A percentile compares a stretch with the other conserved stretches of the same genome.
Evolutionary conservation across 2,113 vertebrate genomes (phyloP).

Genomic region (Beaufortia kweichowensis): DNA sequence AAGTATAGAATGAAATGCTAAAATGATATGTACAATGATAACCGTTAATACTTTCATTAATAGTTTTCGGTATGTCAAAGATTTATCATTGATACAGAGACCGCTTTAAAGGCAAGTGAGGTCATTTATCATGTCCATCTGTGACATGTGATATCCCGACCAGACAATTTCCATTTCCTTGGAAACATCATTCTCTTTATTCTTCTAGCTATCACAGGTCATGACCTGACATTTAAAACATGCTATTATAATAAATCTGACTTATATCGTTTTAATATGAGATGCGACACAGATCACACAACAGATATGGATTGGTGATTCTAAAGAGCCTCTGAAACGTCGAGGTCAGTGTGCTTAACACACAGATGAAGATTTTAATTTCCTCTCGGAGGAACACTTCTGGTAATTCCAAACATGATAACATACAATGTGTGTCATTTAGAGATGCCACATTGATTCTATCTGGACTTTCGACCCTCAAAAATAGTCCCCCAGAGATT

Average conservation of each 20-base stretch:
- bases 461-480: not conserved
- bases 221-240: slow-evolving; percentile 1
- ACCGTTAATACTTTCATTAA: not conserved
- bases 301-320: not conserved
- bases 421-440: not conserved
- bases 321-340: too few species aligned
- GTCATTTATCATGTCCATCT: not conserved
- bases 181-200: not conserved
- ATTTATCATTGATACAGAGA: not conserved
- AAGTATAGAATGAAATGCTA: too few species aligned
- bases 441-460: not conserved
- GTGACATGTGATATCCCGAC: not conserved
- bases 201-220: not conserved
- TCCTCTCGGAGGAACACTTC: not conserved
- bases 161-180: not conserved
- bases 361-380: too few species aligned
- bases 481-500: not conserved
- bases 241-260: not conserved
- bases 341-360: too few species aligned
- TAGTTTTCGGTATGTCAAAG: not conserved
- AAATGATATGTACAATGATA: too few species aligned
- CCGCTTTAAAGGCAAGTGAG: not conserved
- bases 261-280: not conserved
- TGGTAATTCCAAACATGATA: not conserved
- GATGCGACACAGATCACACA: not conserved